These are phyloP conservation scores for Oryctes rhinoceros DNA, from an alignment of 1,140 invertebrate genomes.

Conservation along the genomic window DNA sequence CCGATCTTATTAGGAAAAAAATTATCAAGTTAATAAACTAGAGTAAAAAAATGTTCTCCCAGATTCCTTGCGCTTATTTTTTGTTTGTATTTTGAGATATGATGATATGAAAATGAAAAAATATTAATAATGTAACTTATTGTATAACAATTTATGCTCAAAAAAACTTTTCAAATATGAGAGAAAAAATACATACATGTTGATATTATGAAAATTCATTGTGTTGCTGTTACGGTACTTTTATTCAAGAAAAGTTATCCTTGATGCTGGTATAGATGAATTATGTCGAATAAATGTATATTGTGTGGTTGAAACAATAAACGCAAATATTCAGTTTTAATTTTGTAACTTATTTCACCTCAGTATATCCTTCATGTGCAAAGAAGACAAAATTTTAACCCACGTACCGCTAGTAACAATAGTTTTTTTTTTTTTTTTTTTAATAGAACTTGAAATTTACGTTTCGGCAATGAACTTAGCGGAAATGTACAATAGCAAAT, in stretches of 20 bases:
- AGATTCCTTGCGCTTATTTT: conserved; percentile 51
- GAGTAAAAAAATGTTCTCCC: conserved; percentile 50
- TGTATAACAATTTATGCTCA: conserved; percentile 52
- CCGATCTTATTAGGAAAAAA: conserved; percentile 49
- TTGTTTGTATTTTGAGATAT: conserved; percentile 43
- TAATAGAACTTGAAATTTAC: too few species aligned
- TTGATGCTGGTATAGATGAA: conserved; percentile 54
- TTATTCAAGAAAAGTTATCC: conserved; percentile 47
- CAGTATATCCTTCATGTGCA: too few species aligned
- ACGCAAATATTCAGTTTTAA: conserved; percentile 52
- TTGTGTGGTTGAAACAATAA: conserved; percentile 57
- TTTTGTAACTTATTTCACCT: background rate
- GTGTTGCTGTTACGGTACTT: conserved; percentile 42
- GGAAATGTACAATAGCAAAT: too few species aligned
- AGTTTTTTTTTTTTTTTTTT: too few species aligned
- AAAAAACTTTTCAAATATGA: conserved; percentile 42
- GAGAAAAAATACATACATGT: background rate
- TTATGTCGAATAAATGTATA: conserved; percentile 57
- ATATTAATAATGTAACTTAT: conserved; percentile 30
- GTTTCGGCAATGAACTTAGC: too few species aligned
- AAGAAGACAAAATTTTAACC: too few species aligned
- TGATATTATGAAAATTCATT: conserved; percentile 41
- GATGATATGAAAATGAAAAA: conserved; percentile 17
- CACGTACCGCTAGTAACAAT: too few species aligned
- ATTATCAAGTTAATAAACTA: conserved; percentile 46